Base-by-base conservation (phyloP, 2,113 vertebrate species). In the Gallinago undulata region DNA sequence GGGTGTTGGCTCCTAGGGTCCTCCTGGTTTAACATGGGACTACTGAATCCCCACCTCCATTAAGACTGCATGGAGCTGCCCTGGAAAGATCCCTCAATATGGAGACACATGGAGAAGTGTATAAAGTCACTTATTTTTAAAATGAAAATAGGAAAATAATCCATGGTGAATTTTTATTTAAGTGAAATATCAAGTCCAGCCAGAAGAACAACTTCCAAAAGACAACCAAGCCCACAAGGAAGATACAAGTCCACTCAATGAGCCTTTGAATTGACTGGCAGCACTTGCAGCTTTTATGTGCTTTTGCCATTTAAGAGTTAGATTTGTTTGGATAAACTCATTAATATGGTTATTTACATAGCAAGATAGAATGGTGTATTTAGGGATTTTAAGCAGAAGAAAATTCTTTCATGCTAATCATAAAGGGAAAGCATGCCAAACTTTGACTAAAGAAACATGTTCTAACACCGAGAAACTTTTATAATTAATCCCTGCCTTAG, bases 401-500 rank as follows among this genome's bases (percentile, higher is more conserved):
- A 68, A 89, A 53, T 79, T 69, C 60, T 90, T 95, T 66, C 86
- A 82, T 35, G 45, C 43, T 79, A 69, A 82, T 53, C 3, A 3
- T 66, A 48, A 93, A 87, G 48, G 0, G 21, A 92, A 91, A 76
- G 47, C 43, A 51, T 27, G 86, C 86, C 83, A 89, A 75, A 69
- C 45, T 86, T 93, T 47, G 67, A 33, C 56, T 89, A 76, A 87
- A 91, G 90, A 79, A 96, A 93, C 89, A 79, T 86, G 96, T 91
- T 82, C 69, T 60, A 94, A 93, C 91, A 76, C 67, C 0, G 1
- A 89, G 84, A 76, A 94, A 94, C 89, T 94, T 91, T 90, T 70
- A 74, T 86, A 95, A 96, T 96, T 94, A 96, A 95, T 94, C 96
- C 88, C 84, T 0, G 12, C 47, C 68, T 96, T 39, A 96, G 91